Evolutionary conservation across 2,888 invertebrate species (phyloP), one percentile per base, ranked within the genome.

Genomic region (Ganaspis brasiliensis): DNA sequence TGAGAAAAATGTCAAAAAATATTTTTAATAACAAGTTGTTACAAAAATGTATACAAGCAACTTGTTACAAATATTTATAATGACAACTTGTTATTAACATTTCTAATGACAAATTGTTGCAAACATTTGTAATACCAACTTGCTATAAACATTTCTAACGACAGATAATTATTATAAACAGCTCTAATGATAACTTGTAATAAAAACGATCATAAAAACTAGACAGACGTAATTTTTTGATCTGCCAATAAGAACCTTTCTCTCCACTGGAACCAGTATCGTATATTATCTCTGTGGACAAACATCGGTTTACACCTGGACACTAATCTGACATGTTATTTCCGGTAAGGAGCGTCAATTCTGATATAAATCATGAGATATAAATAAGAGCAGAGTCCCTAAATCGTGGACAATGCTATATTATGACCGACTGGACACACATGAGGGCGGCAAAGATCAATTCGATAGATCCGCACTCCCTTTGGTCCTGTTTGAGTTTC

Each of bases 391-490:
- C n/a, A 12, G 21, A 14, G 21, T 14, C 40, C 12, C 6, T 12
- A 40, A 14, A 21, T 21, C 8, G 10, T 21, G 5, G 63, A 45
- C 67, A 67, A 67, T 67, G 45, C 45, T 67, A 45, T 21, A 45
- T 45, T 67, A 67, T 67, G 67, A 67, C 10, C 8, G 14, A 45
- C 10, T 35, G 67, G 26, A 31, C 70, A 45, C 40, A 31, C 16
- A 21, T 16, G 21, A 59, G 77, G 71, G 76, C 71, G 74, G 74
- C 61, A 45, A 74, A 49, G 80, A 85, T 86, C 79, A 83, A 83
- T 77, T 70, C 63, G 63, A 71, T 73, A 74, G 77, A 79, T 77
- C 49, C 63, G 49, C 72, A 35, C 52, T 35, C 37, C 21, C 21
- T 40, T 70, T 63, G 72, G 73, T 52, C 63, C 67, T 71, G 21